A percentile compares a stretch with the other conserved stretches of the same genome.
Evolutionary conservation across 2,113 vertebrate genomes (phyloP).

Genomic region (Cynopterus brachyotis): DNA sequence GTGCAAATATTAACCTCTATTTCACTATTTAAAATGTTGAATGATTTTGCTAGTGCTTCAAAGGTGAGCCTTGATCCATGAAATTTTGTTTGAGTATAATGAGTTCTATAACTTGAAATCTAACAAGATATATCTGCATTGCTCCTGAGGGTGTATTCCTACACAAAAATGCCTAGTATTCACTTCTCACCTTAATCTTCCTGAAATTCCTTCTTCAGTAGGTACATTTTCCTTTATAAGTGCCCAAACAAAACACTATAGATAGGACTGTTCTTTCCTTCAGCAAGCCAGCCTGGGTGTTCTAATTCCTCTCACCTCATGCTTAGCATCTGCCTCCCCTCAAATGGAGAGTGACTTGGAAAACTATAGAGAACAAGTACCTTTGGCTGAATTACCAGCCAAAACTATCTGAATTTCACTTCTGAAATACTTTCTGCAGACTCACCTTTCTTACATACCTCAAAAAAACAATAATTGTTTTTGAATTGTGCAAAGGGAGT

Average conservation of each 20-base stretch:
- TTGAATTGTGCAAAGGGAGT: neutral
- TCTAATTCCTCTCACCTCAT: neutral
- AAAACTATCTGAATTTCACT: neutral
- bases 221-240: neutral
- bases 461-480: neutral
- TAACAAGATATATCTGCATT: neutral
- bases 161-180: neutral
- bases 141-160: neutral
- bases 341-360: neutral
- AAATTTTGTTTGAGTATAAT: neutral
- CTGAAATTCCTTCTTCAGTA: neutral
- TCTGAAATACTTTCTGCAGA: neutral
- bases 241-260: neutral
- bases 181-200: neutral
- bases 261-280: neutral
- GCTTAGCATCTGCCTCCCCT: neutral
- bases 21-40: neutral
- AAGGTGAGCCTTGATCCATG: neutral
- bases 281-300: neutral
- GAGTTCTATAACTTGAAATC: neutral
- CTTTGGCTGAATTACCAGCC: constrained; percentile 22
- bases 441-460: neutral
- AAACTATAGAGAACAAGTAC: constrained; percentile 7
- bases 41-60: neutral
- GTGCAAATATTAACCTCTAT: neutral